Conservation (phyloP, 1,140 invertebrate species). For the Ylistrum balloti region DNA sequence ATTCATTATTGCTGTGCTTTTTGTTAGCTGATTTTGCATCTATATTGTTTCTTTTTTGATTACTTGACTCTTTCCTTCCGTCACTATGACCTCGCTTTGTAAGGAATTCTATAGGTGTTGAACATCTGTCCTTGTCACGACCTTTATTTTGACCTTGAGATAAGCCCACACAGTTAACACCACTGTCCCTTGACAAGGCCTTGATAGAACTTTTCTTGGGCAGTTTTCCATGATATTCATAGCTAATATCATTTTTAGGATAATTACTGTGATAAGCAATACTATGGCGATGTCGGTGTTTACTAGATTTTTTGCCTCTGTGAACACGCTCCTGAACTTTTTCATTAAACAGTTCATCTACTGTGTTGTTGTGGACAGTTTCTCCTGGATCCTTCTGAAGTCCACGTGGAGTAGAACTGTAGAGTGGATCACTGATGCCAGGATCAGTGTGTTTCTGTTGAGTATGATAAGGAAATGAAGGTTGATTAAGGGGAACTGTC, state of each 20-base stretch:
- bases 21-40: neutral
- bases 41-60: conserved; percentile 47
- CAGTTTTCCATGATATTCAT: conserved; percentile 76
- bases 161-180: conserved; percentile 78
- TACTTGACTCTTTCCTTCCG: conserved; percentile 24
- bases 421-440: conserved; percentile 55
- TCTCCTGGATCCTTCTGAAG: conserved; percentile 42
- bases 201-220: conserved; percentile 74
- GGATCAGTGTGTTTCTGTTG: conserved; percentile 56
- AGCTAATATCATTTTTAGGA: conserved; percentile 73
- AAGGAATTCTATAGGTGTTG: conserved; percentile 30
- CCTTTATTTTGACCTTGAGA: conserved; percentile 50
- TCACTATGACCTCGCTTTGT: conserved; percentile 1
- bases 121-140: conserved; percentile 38
- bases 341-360: neutral
- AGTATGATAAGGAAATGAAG: conserved; percentile 46
- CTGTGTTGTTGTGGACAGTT: conserved; percentile 52
- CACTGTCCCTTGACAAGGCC: conserved; percentile 75
- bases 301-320: conserved; percentile 48
- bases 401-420: conserved; percentile 67
- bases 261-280: neutral
- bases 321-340: conserved; percentile 37
- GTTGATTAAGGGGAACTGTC: conserved; percentile 40
- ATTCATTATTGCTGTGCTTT: conserved; percentile 49
- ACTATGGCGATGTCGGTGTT: conserved; percentile 53